Evolutionary conservation across 2,113 vertebrate species (phyloP).

Genomic region (Mesocricetus auratus): DNA sequence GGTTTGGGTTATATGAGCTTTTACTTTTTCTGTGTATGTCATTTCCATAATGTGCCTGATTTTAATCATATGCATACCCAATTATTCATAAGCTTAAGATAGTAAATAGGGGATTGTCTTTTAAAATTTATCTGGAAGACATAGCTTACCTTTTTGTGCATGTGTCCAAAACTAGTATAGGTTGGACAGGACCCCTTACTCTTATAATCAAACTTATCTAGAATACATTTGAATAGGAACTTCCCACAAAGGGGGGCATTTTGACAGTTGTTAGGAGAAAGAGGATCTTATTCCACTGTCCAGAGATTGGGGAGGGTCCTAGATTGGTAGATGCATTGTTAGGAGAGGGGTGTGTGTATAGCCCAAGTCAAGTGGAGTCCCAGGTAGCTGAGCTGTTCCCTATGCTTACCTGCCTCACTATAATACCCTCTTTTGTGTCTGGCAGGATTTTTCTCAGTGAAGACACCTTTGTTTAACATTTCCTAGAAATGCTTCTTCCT

Average conservation of each 20-base stretch:
- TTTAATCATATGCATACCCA: neutral
- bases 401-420: neutral
- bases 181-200: neutral
- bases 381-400: neutral
- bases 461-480: neutral
- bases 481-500: conserved; percentile 22
- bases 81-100: neutral
- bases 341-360: neutral
- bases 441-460: neutral
- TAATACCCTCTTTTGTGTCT: neutral
- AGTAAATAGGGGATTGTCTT: neutral
- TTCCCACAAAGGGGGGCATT: neutral
- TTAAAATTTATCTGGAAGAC: neutral
- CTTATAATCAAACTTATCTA: neutral
- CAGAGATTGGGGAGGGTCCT: neutral
- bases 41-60: neutral
- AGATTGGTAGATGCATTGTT: neutral
- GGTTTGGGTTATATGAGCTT: neutral
- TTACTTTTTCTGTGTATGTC: neutral
- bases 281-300: neutral
- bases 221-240: neutral
- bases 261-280: neutral
- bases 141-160: neutral
- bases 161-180: neutral
- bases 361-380: neutral